These are phyloP conservation scores for Dunckerocampus dactyliophorus DNA, from an alignment of 2,113 vertebrate genomes.

Conservation along the genomic window DNA sequence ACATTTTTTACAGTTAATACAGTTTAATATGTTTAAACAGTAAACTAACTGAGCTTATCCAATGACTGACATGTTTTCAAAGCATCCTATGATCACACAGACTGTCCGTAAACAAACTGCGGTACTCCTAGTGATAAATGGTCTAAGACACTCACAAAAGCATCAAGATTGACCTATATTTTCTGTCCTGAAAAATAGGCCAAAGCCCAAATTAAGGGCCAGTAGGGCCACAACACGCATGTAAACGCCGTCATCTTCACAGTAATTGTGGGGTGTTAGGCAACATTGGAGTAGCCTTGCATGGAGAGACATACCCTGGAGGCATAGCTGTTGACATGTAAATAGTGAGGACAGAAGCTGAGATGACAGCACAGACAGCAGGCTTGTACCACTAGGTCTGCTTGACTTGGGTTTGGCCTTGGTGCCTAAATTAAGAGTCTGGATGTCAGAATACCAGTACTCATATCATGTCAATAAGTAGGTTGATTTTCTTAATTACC, in stretches of 20 bases:
- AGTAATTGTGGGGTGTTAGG: constrained; percentile 57
- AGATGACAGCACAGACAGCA: constrained; percentile 63
- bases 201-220: constrained; percentile 67
- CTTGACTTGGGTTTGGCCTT: constrained; percentile 46
- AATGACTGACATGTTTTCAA: constrained; percentile 10
- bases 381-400: constrained; percentile 31
- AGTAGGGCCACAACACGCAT: constrained; percentile 34
- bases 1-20: no score
- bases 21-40: background rate
- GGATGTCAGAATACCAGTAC: constrained; percentile 52
- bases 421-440: constrained; percentile 50
- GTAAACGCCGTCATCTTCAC: constrained; percentile 60
- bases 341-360: constrained; percentile 52
- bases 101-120: constrained; percentile 49
- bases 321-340: constrained; percentile 60
- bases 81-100: constrained; percentile 44
- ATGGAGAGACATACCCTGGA: constrained; percentile 52
- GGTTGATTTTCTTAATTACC: constrained; percentile 60
- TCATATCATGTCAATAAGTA: constrained; percentile 49
- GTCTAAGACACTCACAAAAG: constrained; percentile 55
- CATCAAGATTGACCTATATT: constrained; percentile 71
- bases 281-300: constrained; percentile 37
- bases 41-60: background rate
- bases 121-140: constrained; percentile 62
- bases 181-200: constrained; percentile 66